These are phyloP conservation scores for Takifugu bimaculatus DNA, from an alignment of 2,113 vertebrate genomes.

Conservation along the genomic window DNA sequence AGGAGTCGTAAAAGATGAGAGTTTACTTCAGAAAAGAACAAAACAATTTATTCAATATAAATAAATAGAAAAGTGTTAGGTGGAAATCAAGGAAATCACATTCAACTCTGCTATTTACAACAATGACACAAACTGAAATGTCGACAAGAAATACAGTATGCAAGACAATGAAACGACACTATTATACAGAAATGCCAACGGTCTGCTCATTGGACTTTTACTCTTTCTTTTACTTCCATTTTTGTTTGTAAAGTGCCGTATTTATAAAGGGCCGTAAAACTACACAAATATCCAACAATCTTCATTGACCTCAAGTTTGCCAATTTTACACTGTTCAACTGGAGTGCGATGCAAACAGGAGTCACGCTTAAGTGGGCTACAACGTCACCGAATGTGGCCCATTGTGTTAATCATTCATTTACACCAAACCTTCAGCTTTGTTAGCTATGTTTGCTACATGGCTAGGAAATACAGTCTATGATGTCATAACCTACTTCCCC, in stretches of 20 bases:
- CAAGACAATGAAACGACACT: too few relatives aligned
- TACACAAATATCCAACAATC: background rate
- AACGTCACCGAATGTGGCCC: slow-evolving; percentile 8
- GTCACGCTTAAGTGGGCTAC: background rate
- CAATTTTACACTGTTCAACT: slow-evolving; percentile 12
- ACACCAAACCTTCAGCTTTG: slow-evolving; percentile 1
- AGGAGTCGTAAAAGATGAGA: too few relatives aligned
- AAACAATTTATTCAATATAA: slow-evolving; percentile 55
- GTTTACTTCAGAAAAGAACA: slow-evolving; percentile 1
- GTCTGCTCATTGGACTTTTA: background rate
- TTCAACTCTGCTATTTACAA: slow-evolving; percentile 31
- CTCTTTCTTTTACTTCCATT: slow-evolving; percentile 4
- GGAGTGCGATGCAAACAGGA: background rate
- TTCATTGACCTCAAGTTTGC: background rate
- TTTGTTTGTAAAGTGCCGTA: slow-evolving; percentile 6
- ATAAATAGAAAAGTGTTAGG: slow-evolving; percentile 60
- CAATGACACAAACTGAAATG: slow-evolving; percentile 47
- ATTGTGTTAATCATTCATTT: slow-evolving; percentile 12
- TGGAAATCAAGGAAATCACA: slow-evolving; percentile 42
- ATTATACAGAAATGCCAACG: background rate
- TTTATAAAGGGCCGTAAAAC: background rate
- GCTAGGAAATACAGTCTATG: slow-evolving; percentile 3
- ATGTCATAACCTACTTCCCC: slow-evolving; percentile 4
- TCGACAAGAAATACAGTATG: slow-evolving; percentile 11
- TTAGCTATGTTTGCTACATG: slow-evolving; percentile 30